Evolutionary conservation across 1,140 invertebrate species (phyloP).

Genomic region (Globodera ellingtonae): DNA sequence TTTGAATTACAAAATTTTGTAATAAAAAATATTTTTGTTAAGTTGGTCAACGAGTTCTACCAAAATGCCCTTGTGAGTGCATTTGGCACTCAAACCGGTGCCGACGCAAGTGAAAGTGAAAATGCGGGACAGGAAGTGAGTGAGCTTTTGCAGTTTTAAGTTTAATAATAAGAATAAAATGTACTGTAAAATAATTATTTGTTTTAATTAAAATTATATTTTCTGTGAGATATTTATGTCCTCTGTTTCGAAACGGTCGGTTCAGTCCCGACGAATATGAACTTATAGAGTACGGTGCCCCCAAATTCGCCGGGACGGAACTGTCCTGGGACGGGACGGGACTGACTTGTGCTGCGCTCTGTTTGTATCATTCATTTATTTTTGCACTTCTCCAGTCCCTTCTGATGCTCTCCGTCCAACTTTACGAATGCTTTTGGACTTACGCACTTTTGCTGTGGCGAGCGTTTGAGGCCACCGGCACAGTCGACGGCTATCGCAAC

Average conservation of each 20-base stretch:
- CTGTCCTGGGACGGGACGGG: too few relatives aligned
- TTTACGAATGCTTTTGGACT: slow-evolving; percentile 35
- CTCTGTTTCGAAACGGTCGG: too few relatives aligned
- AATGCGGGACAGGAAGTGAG: slow-evolving; percentile 5
- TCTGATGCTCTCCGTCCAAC: slow-evolving; percentile 14
- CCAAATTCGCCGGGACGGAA: too few relatives aligned
- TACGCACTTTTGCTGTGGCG: slow-evolving; percentile 25
- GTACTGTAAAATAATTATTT: too few relatives aligned
- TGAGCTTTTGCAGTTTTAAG: not conserved
- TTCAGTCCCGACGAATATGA: too few relatives aligned
- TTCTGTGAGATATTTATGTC: too few relatives aligned
- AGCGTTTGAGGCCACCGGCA: slow-evolving; percentile 1
- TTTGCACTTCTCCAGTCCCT: slow-evolving; percentile 2
- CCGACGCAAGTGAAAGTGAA: not conserved
- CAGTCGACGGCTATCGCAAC: slow-evolving; percentile 10
- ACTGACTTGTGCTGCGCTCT: too few relatives aligned
- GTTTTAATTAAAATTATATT: too few relatives aligned
- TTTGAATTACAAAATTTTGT: not conserved
- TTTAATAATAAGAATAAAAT: too few relatives aligned
- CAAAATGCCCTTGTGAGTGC: slow-evolving; percentile 3
- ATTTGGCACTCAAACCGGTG: slow-evolving; percentile 33
- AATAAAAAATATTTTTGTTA: not conserved
- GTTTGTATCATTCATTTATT: slow-evolving; percentile 5
- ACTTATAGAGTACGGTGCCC: too few relatives aligned
- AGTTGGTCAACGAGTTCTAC: slow-evolving; percentile 49